Evolutionary conservation across 2,888 invertebrate genomes (phyloP).

Genomic region (Suillia variegata): DNA sequence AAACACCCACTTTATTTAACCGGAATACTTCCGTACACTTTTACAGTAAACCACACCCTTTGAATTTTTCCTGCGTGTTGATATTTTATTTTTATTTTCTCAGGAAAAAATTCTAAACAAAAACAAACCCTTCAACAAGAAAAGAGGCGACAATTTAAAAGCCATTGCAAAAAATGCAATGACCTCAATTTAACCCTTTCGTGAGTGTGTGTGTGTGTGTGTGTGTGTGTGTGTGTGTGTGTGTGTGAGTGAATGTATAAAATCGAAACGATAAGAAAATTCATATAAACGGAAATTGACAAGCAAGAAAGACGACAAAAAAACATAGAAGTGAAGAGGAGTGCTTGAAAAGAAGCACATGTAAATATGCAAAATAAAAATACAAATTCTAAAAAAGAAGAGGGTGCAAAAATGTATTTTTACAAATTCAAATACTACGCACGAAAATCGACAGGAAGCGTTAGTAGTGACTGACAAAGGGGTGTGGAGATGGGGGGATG

Average conservation of each 20-base stretch:
- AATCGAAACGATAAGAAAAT: slow-evolving; percentile 28
- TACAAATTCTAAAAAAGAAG: background rate
- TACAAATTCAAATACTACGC: too few relatives aligned
- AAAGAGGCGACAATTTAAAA: too few relatives aligned
- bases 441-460: background rate
- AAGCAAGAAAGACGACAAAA: slow-evolving; percentile 3
- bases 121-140: too few relatives aligned
- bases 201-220: too few relatives aligned
- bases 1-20: too few relatives aligned
- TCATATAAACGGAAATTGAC: background rate
- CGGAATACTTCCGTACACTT: too few relatives aligned
- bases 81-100: too few relatives aligned
- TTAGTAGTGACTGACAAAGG: background rate
- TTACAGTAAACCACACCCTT: too few relatives aligned
- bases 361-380: background rate
- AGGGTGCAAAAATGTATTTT: background rate
- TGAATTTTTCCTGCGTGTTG: too few relatives aligned
- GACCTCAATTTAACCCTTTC: slow-evolving; percentile 47
- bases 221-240: too few relatives aligned
- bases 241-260: too few relatives aligned
- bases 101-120: too few relatives aligned
- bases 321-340: slow-evolving; percentile 20
- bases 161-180: slow-evolving; percentile 45
- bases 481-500: background rate
- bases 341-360: slow-evolving; percentile 4